Evolutionary conservation across 2,888 invertebrate species (phyloP), one percentile per base, ranked within the genome.

Genomic region (Nesidiocoris tenuis): DNA sequence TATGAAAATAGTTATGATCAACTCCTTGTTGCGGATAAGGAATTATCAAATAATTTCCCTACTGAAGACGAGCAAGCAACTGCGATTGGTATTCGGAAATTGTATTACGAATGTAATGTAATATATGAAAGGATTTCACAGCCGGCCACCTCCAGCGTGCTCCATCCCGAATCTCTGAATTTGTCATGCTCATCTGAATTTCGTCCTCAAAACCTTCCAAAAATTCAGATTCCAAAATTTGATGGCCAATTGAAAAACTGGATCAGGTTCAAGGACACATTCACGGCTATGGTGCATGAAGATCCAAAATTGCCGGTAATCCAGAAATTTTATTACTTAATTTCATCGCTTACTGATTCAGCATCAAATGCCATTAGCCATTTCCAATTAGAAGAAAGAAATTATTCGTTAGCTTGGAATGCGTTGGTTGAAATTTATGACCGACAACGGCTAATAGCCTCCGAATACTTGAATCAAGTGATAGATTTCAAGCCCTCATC

Each of bases 401-500:
- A 61, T 61, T 61, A 61, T 12, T 2, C 16, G 12, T 22, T 61
- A 2, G 61, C 61, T 19, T 61, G 61, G 61, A 61, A 61, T 2
- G 61, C 61, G 12, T 19, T 61, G 9, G 2, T 2, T 3, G 61
- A 61, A 18, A 19, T 19, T 2, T 61, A 61, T 21, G 61, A 61
- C 12, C 18, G 12, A 1, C 17, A 61, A 61, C 16, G 61, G 1
- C 22, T 61, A 12, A 18, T 61, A 18, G 61, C 61, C 16, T 21
- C 18, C 22, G 18, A 18, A 12, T 61, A 61, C 19, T 61, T 61
- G 61, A 61, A 61, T 61, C 61, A 61, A 2, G 18, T 61, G 9
- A 61, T 61, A 12, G 7, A 61, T 21, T 61, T 61, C 19, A 61
- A 61, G 22, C 18, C 19, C 12, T 21, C 16, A 16, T 21, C 18